Conservation (phyloP, 2,113 vertebrate species). For the Tupaia tana region DNA sequence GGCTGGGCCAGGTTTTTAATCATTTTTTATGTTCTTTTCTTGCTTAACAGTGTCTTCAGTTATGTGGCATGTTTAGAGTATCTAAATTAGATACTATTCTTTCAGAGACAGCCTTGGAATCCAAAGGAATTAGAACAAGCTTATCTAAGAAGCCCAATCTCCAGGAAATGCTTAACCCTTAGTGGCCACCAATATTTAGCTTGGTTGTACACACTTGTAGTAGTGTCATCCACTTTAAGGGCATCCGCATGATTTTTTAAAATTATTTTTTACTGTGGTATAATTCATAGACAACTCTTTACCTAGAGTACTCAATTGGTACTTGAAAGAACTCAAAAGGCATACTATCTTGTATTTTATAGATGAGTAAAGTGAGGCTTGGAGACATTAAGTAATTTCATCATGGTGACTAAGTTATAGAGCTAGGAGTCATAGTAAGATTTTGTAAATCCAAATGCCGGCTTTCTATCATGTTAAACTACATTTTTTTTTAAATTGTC, state of each 20-base stretch:
- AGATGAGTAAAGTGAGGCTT: neutral
- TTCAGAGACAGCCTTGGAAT: neutral
- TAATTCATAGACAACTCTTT: constrained; percentile 10
- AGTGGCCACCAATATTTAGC: neutral
- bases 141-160: neutral
- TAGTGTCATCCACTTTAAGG: neutral
- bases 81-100: constrained; percentile 3
- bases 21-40: neutral
- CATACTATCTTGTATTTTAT: constrained; percentile 23
- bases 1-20: too few species aligned
- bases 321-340: neutral
- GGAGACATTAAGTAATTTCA: neutral
- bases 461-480: neutral
- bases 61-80: neutral
- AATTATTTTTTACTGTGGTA: neutral
- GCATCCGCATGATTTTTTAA: neutral
- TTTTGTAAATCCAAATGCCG: neutral
- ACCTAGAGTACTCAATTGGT: neutral
- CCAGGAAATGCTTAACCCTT: neutral
- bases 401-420: neutral
- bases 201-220: neutral
- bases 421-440: neutral
- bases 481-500: too few species aligned
- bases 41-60: neutral
- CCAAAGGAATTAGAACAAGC: neutral